Evolutionary conservation across 2,113 vertebrate genomes (phyloP), one percentile per base, ranked within the genome.

Genomic region (Bucco capensis): DNA sequence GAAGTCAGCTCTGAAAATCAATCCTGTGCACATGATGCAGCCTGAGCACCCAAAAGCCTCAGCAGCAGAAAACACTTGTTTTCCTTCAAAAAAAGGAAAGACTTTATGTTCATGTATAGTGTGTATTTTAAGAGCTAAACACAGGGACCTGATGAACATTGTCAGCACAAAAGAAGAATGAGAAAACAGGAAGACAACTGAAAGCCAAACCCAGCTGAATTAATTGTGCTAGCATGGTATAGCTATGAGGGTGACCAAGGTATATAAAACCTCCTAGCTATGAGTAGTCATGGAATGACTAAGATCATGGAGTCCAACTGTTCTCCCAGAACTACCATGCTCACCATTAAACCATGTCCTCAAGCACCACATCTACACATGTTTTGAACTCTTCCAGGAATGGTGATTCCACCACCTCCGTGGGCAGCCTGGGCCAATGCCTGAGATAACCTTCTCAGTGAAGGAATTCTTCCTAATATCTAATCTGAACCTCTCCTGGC

Each of bases 181-280:
- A 61, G 15, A 28, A 64, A 84, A 37, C 8, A 65, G 15, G 54
- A 70, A 44, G 28, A 65, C 5, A 61, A 83, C 28, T 44, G 69
- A 25, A 70, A 73, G 14, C n/a, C 40, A 40, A 89, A 19, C 16
- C 19, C 71, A 53, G 19, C 11, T 69, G 51, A 57, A 66, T 47
- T 22, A 58, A 37, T 47, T 81, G 37, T 23, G 14, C 14, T 44
- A 35, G 31, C 14, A 7, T 6, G 23, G 42, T 24, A 44, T 42
- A 81, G 37, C n/a, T 72, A 73, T 0, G 1, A 62, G 35, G 46
- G n/a, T 61, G 62, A 78, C 4, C 1, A 0, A 27, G 6, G 30
- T n/a, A 5, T 14, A 40, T 5, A 53, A 77, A 82, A 77, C 21
- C 57, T 61, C 37, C 31, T 23, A 47, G 57, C 47, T 54, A 70